Evolutionary conservation across 2,888 invertebrate genomes (phyloP).

Genomic region (Caenorhabditis uteleia): DNA sequence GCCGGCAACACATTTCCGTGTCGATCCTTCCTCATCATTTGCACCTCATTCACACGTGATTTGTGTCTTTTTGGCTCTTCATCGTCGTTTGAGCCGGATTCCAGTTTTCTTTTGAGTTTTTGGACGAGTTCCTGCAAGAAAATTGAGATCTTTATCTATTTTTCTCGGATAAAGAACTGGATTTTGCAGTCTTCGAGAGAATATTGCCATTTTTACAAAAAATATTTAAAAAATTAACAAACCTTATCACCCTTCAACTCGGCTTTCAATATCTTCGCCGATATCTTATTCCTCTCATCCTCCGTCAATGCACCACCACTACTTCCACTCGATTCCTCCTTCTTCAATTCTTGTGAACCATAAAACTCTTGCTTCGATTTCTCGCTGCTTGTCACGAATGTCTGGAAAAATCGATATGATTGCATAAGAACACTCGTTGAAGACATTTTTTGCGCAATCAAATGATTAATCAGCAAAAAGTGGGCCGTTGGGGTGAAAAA

Average conservation of each 20-base stretch:
- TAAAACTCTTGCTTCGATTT: conserved; percentile 56
- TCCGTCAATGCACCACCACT: conserved; percentile 37
- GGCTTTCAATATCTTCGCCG: conserved; percentile 88
- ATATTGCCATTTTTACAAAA: conserved; percentile 1
- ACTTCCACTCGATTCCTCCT: conserved; percentile 7
- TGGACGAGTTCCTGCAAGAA: conserved; percentile 74
- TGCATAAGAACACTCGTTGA: no score
- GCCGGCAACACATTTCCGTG: conserved; percentile 53
- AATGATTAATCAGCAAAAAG: no score
- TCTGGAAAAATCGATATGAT: conserved; percentile 24
- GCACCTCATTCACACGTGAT: conserved; percentile 38
- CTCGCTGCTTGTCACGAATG: conserved; percentile 45
- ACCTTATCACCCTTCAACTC: conserved; percentile 86
- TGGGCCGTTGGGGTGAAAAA: no score
- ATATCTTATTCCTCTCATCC: conserved; percentile 84
- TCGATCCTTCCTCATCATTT: conserved; percentile 48
- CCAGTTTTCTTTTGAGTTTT: conserved; percentile 80
- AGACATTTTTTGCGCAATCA: no score
- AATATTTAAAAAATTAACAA: conserved; percentile 2
- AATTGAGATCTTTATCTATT: no score
- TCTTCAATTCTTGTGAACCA: conserved; percentile 46
- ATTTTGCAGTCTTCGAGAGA: not conserved
- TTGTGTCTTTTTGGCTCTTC: conserved; percentile 29
- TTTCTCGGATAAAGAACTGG: conserved; percentile 15
- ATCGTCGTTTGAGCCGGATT: conserved; percentile 73